A percentile compares a stretch with the other conserved stretches of the same genome.
Conservation (phyloP, 2,888 invertebrate genomes). For the Cinara cedri region DNA sequence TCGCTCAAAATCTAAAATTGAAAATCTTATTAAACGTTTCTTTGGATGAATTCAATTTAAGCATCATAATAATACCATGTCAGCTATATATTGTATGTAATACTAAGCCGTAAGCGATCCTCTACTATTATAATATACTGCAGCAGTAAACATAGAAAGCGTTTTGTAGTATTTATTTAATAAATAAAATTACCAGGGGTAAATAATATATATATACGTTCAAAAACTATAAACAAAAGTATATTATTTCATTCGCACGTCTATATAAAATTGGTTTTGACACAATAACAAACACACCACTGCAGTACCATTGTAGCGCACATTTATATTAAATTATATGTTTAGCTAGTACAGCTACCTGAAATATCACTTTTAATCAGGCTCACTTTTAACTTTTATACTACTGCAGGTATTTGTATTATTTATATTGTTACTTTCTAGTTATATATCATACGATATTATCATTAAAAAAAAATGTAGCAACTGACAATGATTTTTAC, state of each 20-base stretch:
- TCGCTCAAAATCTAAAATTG: no score
- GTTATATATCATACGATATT: no score
- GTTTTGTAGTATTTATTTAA: not conserved
- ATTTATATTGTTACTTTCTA: not conserved
- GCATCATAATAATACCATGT: not conserved
- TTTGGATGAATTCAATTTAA: not conserved
- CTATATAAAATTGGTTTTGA: not conserved
- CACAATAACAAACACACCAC: not conserved
- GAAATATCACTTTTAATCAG: no score
- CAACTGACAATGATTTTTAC: no score
- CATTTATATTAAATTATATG: no score
- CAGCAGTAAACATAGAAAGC: not conserved
- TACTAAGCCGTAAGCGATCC: not conserved
- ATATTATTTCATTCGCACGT: not conserved
- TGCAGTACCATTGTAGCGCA: not conserved
- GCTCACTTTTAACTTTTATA: not conserved
- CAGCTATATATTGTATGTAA: no score
- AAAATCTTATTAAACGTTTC: no score
- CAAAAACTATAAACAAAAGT: not conserved
- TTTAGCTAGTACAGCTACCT: no score
- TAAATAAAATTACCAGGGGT: not conserved
- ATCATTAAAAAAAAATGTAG: no score
- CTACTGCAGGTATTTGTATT: not conserved
- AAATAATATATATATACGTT: not conserved
- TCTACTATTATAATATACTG: not conserved